Evolutionary conservation across 2,113 vertebrate genomes (phyloP).

Genomic region (Marcusenius ussheri): DNA sequence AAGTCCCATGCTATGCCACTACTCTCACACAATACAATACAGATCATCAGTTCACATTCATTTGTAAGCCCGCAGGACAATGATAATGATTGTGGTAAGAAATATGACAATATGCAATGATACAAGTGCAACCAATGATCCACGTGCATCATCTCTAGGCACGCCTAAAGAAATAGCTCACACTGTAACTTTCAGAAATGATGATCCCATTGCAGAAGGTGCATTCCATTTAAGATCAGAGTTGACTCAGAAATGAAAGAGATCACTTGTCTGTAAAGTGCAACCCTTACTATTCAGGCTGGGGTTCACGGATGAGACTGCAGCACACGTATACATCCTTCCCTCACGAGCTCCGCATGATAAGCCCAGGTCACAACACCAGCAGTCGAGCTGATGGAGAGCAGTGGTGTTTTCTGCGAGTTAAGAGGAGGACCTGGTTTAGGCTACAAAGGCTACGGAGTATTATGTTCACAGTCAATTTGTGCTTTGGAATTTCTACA

Average conservation of each 20-base stretch:
- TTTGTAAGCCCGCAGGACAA: neutral
- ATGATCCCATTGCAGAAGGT: neutral
- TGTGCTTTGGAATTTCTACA: neutral
- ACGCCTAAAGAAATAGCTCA: neutral
- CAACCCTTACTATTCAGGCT: constrained; percentile 39
- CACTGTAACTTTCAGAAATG: neutral
- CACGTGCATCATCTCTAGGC: neutral
- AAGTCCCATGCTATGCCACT: no score
- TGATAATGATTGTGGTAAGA: neutral
- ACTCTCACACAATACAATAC: no score
- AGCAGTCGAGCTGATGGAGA: neutral
- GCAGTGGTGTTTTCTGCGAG: neutral
- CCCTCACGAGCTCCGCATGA: neutral
- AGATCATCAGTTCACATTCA: no score
- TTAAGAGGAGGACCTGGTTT: neutral
- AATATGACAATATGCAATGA: neutral
- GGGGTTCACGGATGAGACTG: neutral
- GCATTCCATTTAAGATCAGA: constrained; percentile 33
- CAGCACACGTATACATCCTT: neutral
- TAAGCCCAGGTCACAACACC: neutral
- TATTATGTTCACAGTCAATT: neutral
- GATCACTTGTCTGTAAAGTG: constrained; percentile 40
- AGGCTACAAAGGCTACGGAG: neutral
- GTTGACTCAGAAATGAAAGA: constrained; percentile 52
- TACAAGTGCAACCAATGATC: no score